Conservation (phyloP, 1,140 invertebrate species). For the Eurytemora carolleeae region DNA sequence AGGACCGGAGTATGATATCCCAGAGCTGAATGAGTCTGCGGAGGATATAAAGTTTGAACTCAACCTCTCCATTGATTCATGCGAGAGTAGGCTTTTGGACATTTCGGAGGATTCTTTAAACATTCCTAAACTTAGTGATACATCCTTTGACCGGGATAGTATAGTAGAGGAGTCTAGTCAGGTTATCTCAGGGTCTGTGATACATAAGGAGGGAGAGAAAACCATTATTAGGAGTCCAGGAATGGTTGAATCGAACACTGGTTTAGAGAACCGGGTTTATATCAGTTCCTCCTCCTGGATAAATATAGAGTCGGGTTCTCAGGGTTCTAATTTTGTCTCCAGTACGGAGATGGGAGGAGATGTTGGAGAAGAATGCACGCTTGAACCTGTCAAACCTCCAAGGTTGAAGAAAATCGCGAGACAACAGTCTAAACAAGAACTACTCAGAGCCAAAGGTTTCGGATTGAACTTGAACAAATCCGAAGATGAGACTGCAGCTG, state of each 20-base stretch:
- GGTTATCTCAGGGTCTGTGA: not conserved
- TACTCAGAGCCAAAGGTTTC: not conserved
- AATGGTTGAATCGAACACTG: not conserved
- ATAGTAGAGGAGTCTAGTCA: too few relatives aligned
- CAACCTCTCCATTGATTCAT: not conserved
- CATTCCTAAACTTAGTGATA: not conserved
- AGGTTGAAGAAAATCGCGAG: conserved; percentile 13
- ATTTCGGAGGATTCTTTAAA: not conserved
- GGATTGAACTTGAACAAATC: not conserved
- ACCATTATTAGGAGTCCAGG: conserved; percentile 2
- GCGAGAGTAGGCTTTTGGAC: not conserved
- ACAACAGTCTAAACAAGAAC: conserved; percentile 1
- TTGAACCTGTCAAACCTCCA: conserved; percentile 13
- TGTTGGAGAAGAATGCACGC: not conserved
- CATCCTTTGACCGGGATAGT: not conserved
- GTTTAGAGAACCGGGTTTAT: not conserved
- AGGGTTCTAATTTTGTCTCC: too few relatives aligned
- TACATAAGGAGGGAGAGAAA: conserved; percentile 2
- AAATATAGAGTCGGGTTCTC: not conserved
- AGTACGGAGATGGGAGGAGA: not conserved
- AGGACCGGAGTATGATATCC: not conserved
- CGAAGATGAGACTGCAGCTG: too few relatives aligned
- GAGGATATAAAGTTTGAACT: not conserved
- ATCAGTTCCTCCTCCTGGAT: conserved; percentile 12
- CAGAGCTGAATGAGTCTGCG: not conserved